Conservation (phyloP, 2,113 vertebrate genomes). For the Sciurus niger region DNA sequence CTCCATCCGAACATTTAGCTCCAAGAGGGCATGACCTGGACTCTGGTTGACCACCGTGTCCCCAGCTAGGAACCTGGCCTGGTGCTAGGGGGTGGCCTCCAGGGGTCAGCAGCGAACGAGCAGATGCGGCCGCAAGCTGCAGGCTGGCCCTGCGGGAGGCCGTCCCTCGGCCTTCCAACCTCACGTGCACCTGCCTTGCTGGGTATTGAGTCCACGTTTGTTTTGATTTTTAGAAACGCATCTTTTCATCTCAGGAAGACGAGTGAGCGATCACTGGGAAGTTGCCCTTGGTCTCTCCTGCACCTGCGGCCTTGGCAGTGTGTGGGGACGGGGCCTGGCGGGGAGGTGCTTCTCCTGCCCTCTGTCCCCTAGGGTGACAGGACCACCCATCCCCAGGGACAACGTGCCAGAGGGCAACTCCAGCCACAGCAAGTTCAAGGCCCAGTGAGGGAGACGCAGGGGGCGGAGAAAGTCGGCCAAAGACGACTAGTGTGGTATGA, state of each 20-base stretch:
- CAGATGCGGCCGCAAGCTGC: background rate
- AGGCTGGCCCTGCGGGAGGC: no score
- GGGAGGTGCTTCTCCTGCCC: background rate
- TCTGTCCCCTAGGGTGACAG: rapidly evolving
- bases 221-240: background rate
- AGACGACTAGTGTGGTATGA: background rate
- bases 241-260: background rate
- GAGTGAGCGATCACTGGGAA: background rate
- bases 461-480: background rate
- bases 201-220: background rate
- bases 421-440: no score
- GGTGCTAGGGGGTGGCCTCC: background rate
- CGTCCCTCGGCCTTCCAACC: background rate
- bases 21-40: background rate
- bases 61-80: background rate
- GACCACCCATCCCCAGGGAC: no score
- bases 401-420: no score
- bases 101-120: background rate
- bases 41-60: background rate
- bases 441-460: background rate
- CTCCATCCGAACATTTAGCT: background rate
- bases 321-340: background rate
- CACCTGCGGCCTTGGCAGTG: no score
- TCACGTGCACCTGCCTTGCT: background rate
- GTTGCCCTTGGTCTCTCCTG: background rate